Evolutionary conservation across 35 echinoderm and acorn worm species (phyloP), one percentile per base, ranked within the genome.

Genomic region (Holothuria glaberrima): DNA sequence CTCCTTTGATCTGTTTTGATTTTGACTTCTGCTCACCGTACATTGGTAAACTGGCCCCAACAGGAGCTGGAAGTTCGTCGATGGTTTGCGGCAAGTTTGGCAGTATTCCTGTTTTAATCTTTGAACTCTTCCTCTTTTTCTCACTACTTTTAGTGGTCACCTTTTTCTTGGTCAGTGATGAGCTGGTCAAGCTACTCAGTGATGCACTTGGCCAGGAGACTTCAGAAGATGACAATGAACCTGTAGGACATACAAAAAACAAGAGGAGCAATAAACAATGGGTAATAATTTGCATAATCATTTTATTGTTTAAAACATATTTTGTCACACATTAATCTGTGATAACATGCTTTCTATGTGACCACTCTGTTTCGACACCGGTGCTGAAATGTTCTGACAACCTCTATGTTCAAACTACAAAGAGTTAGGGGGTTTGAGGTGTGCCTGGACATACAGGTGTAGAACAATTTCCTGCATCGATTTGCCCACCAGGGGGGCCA

Each of bases 41-140:
- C 80, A 84, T 84, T 10, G 80, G 80, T 18, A 84, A 33, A 12
- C 80, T 84, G 52, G 80, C 80, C 36, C 80, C 80, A 16, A 84
- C 80, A 9, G 80, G 80, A 58, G 80, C 80, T 22, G 80, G 80
- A 18, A 84, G 57, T 17, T 54, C 10, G 28, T 84, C 80, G 24
- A 84, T 61, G 3, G 20, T 54, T 48, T 87, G 34, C 3, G 66
- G 85, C 29, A 59, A 22, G 67, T 26, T 59, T 12, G 82, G 82
- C 35, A 46, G 60, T 13, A 87, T 19, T 22, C 38, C 58, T 13
- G 61, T 46, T 28, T 87, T 87, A 9, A 87, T 31, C 63, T 87
- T 87, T 48, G 85, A 87, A 87, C 50, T 64, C 58, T 70, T 87
- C 64, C 50, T 87, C 41, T 87, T 87, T 24, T 71, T 87, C 30